A percentile compares a stretch with the other conserved stretches of the same genome.
Evolutionary conservation across 2,888 invertebrate species (phyloP).

Genomic region (Desoria tigrina): DNA sequence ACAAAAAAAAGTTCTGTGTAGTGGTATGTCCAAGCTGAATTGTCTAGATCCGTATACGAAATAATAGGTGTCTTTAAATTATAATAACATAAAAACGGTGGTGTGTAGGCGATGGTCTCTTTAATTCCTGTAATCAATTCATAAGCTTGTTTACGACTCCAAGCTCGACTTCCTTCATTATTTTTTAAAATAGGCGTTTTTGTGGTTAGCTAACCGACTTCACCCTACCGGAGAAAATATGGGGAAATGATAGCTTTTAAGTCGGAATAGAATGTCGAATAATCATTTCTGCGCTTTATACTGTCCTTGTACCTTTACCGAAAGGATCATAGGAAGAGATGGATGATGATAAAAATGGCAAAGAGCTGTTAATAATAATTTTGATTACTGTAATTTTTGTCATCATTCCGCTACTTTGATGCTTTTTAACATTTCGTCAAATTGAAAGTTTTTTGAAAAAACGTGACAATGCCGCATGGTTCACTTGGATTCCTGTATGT

Average conservation of each 20-base stretch:
- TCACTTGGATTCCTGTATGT: constrained; percentile 22
- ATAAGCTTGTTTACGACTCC: constrained; percentile 13
- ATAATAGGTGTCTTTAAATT: constrained; percentile 12
- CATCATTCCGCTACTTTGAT: constrained; percentile 17
- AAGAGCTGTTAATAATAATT: constrained; percentile 44
- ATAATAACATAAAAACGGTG: constrained; percentile 7
- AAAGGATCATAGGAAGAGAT: neutral
- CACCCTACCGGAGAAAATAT: constrained; percentile 17
- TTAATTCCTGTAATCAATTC: constrained; percentile 17
- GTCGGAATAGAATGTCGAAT: neutral
- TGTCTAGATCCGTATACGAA: constrained; percentile 3
- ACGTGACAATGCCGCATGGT: constrained; percentile 48
- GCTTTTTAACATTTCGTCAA: constrained; percentile 9
- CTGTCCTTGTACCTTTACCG: neutral
- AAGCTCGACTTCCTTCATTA: constrained; percentile 24
- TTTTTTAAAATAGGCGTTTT: constrained; percentile 24
- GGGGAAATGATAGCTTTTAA: constrained; percentile 7
- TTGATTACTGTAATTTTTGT: constrained; percentile 46
- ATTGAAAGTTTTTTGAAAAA: constrained; percentile 27
- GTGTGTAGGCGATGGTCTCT: constrained; percentile 13
- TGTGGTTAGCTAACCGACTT: constrained; percentile 18
- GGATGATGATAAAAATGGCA: constrained; percentile 22
- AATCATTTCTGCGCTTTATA: constrained; percentile 3
- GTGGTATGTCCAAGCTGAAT: neutral
- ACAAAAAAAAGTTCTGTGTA: too few species aligned